Base-by-base conservation (phyloP, 2,888 invertebrate genomes). In the Druceiella hillmani region DNA sequence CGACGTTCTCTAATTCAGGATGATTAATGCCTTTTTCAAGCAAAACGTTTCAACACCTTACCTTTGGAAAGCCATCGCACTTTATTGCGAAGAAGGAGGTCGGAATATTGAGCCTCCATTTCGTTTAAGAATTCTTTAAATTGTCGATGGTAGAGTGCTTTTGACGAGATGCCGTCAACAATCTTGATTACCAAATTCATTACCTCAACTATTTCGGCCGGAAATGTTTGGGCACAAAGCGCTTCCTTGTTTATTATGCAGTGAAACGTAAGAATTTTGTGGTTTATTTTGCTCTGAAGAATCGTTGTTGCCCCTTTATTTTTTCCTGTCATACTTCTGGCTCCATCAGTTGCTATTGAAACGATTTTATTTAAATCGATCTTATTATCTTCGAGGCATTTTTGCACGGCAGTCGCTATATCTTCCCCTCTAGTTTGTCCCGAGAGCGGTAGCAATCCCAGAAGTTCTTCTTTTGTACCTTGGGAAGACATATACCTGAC, bases 111-210 rank as follows among this genome's bases (percentile, higher is more conserved):
- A n/a, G n/a, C n/a, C n/a, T n/a, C n/a, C n/a, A n/a, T n/a, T n/a
- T n/a, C n/a, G n/a, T n/a, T n/a, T n/a, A n/a, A n/a, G n/a, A n/a
- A n/a, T n/a, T n/a, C n/a, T n/a, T n/a, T n/a, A n/a, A n/a, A n/a
- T n/a, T n/a, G n/a, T n/a, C n/a, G n/a, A 24, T 31, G 31, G 3
- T 3, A 4, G 7, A 25, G 26, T 32, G 25, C 38, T 26, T 32
- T 32, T 25, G 33, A 31, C 25, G 22, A 24, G 32, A 38, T 32
- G 27, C 38, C 48, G 43, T 51, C 50, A 35, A 47, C 35, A 43
- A 50, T 50, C 43, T 45, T 51, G 17, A 48, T 47, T 40, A 48
- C 46, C 38, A 44, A 46, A 25, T 49, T 44, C 46, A 49, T 50
- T 38, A 51, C 47, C 42, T 49, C 45, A 47, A 46, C 41, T 46